Evolutionary conservation across 2,797 vertebrate species (phyloP), one percentile per base, ranked within the genome.

Genomic region (Eupleurogrammus muticus): DNA sequence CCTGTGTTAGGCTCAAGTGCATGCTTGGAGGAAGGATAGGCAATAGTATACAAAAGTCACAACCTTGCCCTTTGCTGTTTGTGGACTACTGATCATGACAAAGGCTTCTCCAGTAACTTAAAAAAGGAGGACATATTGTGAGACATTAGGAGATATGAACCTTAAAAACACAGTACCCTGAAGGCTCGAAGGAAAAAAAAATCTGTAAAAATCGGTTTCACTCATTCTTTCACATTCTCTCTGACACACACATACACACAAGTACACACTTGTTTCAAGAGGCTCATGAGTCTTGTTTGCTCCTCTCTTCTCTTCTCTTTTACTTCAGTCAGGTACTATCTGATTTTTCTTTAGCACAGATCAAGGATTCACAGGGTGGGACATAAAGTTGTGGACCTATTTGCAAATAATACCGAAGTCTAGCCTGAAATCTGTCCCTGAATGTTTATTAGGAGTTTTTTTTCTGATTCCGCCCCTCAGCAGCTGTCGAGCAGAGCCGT

Each of bases 61-160:
- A 89, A 88, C 88, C 85, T 90, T 90, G 88, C 92, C 84, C 85
- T 90, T 85, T 90, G 86, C 87, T 10, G 85, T 90, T 78, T 83
- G 81, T 70, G 48, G 79, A 77, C 67, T 60, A 77, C 67, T 60
- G 79, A 86, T 88, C 79, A 84, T 72, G 49, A 83, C 55, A 74
- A 69, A 86, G 65, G 68, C 71, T 72, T 77, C 68, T 73, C 69
- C 56, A 38, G 81, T 83, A 58, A 77, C 79, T 85, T 70, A 56
- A 67, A 83, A 83, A 73, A 71, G 38, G 66, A 80, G 65, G 59
- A 50, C 46, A 48, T 73, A 73, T 72, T 86, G 73, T 63, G 35
- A 85, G 82, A 77, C 71, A 75, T 70, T 75, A 66, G 62, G 52
- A 63, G 63, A 77, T 66, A 66, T 81, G 44, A 83, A 83, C 68